These are phyloP conservation scores for Drosophila leonis DNA, from an alignment of 2,888 invertebrate species.

Conservation along the genomic window DNA sequence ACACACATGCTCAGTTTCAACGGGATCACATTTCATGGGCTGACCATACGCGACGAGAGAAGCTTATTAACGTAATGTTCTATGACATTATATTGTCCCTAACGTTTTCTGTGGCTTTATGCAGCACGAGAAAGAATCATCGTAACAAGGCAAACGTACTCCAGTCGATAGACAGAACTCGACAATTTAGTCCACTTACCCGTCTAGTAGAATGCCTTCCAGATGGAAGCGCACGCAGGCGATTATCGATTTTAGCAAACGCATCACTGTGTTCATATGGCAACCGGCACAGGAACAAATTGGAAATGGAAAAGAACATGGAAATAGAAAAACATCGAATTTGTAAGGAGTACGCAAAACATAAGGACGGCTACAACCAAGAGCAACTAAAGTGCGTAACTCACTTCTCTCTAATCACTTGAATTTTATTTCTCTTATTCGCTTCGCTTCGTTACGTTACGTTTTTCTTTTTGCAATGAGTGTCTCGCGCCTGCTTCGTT, in stretches of 20 bases:
- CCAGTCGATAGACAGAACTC: background rate
- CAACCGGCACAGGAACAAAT: conserved; percentile 7
- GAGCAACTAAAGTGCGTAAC: conserved; percentile 10
- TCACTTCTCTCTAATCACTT: conserved; percentile 27
- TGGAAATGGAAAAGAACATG: conserved; percentile 19
- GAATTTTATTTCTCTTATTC: background rate
- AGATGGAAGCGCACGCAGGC: conserved; percentile 49
- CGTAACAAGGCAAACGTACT: no score
- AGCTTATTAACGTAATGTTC: conserved; percentile 35
- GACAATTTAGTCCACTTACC: conserved; percentile 62
- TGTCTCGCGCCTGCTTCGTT: conserved; percentile 14
- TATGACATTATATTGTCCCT: conserved; percentile 18
- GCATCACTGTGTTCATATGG: conserved; percentile 45
- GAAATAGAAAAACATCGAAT: conserved; percentile 19
- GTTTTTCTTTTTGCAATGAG: background rate
- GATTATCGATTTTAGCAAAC: conserved; percentile 75
- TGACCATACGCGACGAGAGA: conserved; percentile 34
- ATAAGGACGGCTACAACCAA: background rate
- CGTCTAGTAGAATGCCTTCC: conserved; percentile 32
- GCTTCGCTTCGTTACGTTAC: background rate
- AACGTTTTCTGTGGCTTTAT: conserved; percentile 30
- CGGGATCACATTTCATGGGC: conserved; percentile 38
- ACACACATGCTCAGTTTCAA: conserved; percentile 8
- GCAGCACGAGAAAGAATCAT: conserved; percentile 18
- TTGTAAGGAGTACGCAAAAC: conserved; percentile 10